Base-by-base conservation (phyloP, 2,113 vertebrate genomes). In the Paracanthobrama guichenoti region DNA sequence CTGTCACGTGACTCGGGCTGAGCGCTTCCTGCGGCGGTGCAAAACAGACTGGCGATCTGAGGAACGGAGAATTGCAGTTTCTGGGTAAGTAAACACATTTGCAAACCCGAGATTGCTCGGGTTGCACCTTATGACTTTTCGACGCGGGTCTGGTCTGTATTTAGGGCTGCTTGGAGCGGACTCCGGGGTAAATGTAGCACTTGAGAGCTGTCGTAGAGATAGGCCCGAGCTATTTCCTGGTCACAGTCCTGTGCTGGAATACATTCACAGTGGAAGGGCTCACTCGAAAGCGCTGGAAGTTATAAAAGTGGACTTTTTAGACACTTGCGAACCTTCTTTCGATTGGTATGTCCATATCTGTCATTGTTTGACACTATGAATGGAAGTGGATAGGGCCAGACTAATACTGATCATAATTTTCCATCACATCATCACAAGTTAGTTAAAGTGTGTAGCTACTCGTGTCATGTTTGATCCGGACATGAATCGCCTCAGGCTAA, bases 201-300 rank as follows among this genome's bases (percentile, higher is more conserved):
- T 86, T 82, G 24, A 82, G 69, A 86, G 86, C 82, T 78, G 87
- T 83, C 35, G 72, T 26, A 83, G 24, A 78, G 69, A 80, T 86
- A 85, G 88, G 88, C 87, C 88, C 81, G 39, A 86, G 86, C 76
- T 88, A 85, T 89, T 89, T 89, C 88, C 88, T 89, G 85, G 85
- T 89, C 84, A 72, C 71, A 77, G 48, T 67, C 78, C 75, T 82
- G 67, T 67, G 71, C 71, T 79, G 66, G 66, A 79, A 72, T 80
- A 79, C 77, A 64, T 73, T 62, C 77, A 60, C 53, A 46, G 35
- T 79, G 83, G 22, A 46, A 50, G 60, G 12, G 11, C 60, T 67
- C 44, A 31, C 9, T 78, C 71, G 72, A 82, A 73, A 48, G 10
- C 26, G 60, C 31, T 22, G 84, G 81, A 87, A 89, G 88, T 89